Evolutionary conservation across 2,797 vertebrate genomes (phyloP), one percentile per base, ranked within the genome.

Genomic region (Typhlichthys subterraneus): DNA sequence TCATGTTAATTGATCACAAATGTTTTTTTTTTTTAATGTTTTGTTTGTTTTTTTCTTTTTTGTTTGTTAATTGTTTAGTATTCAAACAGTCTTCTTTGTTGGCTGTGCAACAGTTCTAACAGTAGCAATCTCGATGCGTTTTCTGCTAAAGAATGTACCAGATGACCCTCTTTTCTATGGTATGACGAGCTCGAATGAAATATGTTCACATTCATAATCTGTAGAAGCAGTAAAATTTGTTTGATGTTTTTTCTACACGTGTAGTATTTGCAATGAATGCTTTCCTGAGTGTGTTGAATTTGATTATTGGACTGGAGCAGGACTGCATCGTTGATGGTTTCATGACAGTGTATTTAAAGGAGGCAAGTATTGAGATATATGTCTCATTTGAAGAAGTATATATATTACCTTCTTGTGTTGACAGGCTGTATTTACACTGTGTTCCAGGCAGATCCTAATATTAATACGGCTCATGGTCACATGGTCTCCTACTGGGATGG

Each of bases 401-500:
- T 19, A 19, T 9, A 52, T 17, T 33, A 5, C 33, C 33, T 7
- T 33, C 33, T 33, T 5, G 33, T 33, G 7, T 33, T 33, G 33
- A 33, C 33, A 33, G 33, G 51, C 75, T 42, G 17, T 13, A 57
- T 58, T 49, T 19, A 4, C n/a, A 2, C n/a, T 53, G 45, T 72
- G 53, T 86, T 89, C 63, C 76, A 93, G 91, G 90, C 86, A 72
- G 89, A 91, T 61, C 95, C 96, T 0, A 92, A 97, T 42, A 93
- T 97, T 82, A 98, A 96, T 76, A 97, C 96, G 0, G 95, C 96
- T 0, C 91, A 99, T 0, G 95, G 95, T 19, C 96, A 98, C 61
- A 94, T 98, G 92, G 94, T 95, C 84, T 96, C 94, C 76, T 99
- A 96, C 19, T 99, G 96, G 97, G 96, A 98, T 13, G 96, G 97